Evolutionary conservation across 2,888 invertebrate genomes (phyloP).

Genomic region (Gibbula magus): DNA sequence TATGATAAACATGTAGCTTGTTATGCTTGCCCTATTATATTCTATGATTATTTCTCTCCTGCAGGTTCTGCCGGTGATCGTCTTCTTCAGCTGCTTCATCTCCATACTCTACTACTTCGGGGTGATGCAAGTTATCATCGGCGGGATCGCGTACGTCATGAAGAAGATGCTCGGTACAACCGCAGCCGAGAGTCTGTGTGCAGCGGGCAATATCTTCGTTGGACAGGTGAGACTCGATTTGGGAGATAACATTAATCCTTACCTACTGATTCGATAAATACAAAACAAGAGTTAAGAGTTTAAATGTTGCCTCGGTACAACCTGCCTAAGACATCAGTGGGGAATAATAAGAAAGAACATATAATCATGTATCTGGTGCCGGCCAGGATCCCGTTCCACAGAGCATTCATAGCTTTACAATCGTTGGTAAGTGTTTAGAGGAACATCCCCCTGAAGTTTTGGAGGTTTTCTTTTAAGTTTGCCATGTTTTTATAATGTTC

Average conservation of each 20-base stretch:
- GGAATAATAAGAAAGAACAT: too few relatives aligned
- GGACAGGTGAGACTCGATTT: constrained; percentile 83
- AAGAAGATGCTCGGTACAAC: constrained; percentile 85
- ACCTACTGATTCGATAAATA: not conserved
- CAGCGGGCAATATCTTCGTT: constrained; percentile 94
- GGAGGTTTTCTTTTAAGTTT: too few relatives aligned
- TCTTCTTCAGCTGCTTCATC: constrained; percentile 94
- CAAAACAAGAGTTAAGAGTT: not conserved
- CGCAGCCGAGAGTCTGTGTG: constrained; percentile 94
- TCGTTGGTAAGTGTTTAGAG: too few relatives aligned
- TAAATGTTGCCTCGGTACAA: not conserved
- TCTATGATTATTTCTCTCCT: constrained; percentile 28
- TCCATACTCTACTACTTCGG: constrained; percentile 92
- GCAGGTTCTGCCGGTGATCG: constrained; percentile 87
- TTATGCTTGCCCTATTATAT: too few relatives aligned
- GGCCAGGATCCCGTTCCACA: too few relatives aligned
- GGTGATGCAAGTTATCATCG: constrained; percentile 89
- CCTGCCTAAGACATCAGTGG: too few relatives aligned
- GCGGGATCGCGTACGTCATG: constrained; percentile 87
- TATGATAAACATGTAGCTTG: too few relatives aligned
- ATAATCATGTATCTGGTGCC: too few relatives aligned
- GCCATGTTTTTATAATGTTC: too few relatives aligned
- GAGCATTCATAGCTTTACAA: too few relatives aligned
- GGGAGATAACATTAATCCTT: constrained; percentile 49
- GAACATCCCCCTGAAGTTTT: too few relatives aligned